Conservation (phyloP, 1,140 invertebrate species). For the Trinorchestia longiramus region DNA sequence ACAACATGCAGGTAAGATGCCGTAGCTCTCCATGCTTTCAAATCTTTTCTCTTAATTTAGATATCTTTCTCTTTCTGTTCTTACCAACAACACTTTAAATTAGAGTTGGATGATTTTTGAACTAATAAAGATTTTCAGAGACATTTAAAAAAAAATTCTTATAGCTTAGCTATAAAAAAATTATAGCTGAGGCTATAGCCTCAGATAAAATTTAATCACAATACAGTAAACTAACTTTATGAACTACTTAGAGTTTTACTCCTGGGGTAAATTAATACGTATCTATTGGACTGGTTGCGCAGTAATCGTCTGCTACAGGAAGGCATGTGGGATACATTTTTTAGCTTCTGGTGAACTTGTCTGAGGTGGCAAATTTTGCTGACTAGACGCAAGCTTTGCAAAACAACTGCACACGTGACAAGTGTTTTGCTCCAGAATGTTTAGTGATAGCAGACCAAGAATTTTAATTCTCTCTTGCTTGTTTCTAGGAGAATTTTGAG, state of each 20-base stretch:
- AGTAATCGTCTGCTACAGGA: background rate
- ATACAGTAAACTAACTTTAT: background rate
- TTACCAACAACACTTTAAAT: background rate
- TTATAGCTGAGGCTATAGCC: background rate
- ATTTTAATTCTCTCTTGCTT: background rate
- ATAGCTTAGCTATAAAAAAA: background rate
- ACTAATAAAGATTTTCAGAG: background rate
- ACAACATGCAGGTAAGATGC: constrained; percentile 89
- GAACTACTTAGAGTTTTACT: background rate
- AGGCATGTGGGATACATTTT: background rate
- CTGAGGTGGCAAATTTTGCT: background rate
- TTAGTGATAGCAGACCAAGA: background rate
- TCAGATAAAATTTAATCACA: background rate
- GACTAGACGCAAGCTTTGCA: background rate
- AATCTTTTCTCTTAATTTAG: background rate
- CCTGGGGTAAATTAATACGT: background rate
- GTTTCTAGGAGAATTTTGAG: background rate
- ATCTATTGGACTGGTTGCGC: background rate
- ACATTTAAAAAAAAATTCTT: background rate
- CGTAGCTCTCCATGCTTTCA: background rate
- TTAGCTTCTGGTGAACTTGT: background rate
- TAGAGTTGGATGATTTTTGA: background rate
- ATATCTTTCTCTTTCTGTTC: background rate
- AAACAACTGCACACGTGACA: background rate
- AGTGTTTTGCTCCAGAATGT: background rate